A percentile compares a stretch with the other conserved stretches of the same genome.
phyloP scores from a whole-genome alignment of 2,113 vertebrate species.

The Calonectris borealis region DNA sequence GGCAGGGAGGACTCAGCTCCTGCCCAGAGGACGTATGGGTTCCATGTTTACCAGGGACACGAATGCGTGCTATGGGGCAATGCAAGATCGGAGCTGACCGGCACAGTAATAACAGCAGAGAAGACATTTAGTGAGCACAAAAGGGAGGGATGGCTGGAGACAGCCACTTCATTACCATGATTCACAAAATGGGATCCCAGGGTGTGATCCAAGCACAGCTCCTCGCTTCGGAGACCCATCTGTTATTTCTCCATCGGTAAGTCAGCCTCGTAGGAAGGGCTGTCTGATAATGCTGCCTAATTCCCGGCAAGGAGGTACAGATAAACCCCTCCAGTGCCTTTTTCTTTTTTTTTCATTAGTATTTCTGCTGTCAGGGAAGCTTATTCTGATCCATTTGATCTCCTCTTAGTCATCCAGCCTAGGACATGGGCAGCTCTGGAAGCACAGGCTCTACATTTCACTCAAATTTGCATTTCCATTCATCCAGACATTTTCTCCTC shows the following conservation, averaged over 20 bases:
- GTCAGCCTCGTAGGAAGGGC: not conserved
- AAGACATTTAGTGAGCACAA: not conserved
- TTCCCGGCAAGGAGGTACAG: not conserved
- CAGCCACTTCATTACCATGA: fast-evolving
- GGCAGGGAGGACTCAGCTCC: not conserved
- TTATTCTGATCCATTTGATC: not conserved
- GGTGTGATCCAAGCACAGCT: not conserved
- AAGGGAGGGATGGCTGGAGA: not conserved
- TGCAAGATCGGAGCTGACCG: fast-evolving
- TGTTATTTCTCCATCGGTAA: not conserved
- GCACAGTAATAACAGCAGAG: not conserved
- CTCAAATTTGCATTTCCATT: not conserved
- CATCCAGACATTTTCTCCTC: not conserved
- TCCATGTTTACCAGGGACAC: fast-evolving
- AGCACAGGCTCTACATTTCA: fast-evolving
- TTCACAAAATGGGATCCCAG: not conserved
- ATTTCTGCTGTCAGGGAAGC: not conserved
- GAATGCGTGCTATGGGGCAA: fast-evolving
- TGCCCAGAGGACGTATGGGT: not conserved
- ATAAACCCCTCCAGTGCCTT: not conserved
- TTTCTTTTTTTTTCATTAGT: not conserved
- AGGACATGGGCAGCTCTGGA: not conserved
- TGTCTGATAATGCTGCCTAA: not conserved
- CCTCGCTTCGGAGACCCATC: not conserved
- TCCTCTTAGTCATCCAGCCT: not conserved